Percentiles rank a stretch among this genome's conserved stretches.
Evolutionary conservation across 1,140 invertebrate species (phyloP).

Genomic region (Drosophila erecta): DNA sequence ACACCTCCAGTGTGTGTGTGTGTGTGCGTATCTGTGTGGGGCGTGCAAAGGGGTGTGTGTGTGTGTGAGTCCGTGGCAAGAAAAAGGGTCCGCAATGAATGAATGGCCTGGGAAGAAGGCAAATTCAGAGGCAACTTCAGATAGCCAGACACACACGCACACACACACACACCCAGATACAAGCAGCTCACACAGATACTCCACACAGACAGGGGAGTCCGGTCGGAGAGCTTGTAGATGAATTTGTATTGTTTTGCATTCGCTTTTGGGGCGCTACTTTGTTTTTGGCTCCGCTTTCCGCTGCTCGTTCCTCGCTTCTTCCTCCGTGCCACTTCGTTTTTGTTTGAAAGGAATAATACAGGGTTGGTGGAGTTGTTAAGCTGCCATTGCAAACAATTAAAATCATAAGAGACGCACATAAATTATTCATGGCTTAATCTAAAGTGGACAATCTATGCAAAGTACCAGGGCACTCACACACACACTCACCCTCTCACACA

Average conservation of each 20-base stretch:
- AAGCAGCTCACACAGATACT: constrained; percentile 33
- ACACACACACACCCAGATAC: constrained; percentile 16
- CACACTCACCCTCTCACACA: constrained; percentile 23
- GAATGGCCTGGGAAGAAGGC: constrained; percentile 42
- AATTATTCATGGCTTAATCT: constrained; percentile 84
- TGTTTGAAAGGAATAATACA: constrained; percentile 41
- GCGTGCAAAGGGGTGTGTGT: constrained; percentile 72
- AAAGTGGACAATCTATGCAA: constrained; percentile 84
- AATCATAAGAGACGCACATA: constrained; percentile 84
- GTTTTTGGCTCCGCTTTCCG: constrained; percentile 65
- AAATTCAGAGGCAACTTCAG: constrained; percentile 14
- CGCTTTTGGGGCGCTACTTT: constrained; percentile 81
- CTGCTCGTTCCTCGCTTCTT: background rate
- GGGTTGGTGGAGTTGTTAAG: constrained; percentile 70
- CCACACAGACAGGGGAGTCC: constrained; percentile 30
- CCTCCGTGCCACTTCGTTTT: constrained; percentile 8
- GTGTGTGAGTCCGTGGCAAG: constrained; percentile 4
- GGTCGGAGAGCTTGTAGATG: constrained; percentile 60
- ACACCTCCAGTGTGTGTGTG: constrained; percentile 20
- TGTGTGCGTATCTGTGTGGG: constrained; percentile 35
- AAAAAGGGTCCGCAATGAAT: constrained; percentile 33
- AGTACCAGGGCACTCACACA: constrained; percentile 51
- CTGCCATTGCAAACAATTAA: constrained; percentile 84
- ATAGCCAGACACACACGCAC: background rate
- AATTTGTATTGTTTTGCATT: constrained; percentile 83